These are phyloP conservation scores for Tetranychus cinnabarinus DNA, from an alignment of 1,140 invertebrate species.

Conservation along the genomic window DNA sequence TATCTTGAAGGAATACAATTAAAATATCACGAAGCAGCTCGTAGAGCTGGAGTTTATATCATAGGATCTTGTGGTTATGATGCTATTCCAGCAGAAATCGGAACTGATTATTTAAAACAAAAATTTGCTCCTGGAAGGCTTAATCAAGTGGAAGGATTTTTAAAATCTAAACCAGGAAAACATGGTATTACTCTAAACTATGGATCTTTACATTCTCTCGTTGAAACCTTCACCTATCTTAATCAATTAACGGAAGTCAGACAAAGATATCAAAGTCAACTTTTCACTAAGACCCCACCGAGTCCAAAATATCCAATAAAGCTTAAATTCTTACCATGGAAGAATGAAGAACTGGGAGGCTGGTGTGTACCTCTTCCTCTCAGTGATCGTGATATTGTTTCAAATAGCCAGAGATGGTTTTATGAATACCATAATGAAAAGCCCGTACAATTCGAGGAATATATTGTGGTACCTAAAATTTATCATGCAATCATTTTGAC, in stretches of 20 bases:
- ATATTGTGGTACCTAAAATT: neutral
- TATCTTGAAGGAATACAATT: constrained; percentile 65
- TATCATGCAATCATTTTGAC: neutral
- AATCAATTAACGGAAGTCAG: constrained; percentile 27
- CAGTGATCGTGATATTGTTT: neutral
- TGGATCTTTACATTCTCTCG: constrained; percentile 55
- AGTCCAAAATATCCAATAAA: constrained; percentile 1
- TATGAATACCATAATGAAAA: neutral
- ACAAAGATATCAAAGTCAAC: constrained; percentile 1
- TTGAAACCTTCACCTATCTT: constrained; percentile 39
- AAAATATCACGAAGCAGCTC: constrained; percentile 46
- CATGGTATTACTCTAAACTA: constrained; percentile 29
- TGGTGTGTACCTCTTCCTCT: neutral
- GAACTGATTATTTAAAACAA: constrained; percentile 43
- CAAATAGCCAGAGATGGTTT: neutral
- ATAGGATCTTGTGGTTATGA: constrained; percentile 75
- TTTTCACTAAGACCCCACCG: constrained; percentile 23
- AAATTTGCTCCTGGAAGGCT: constrained; percentile 31
- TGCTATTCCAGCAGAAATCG: constrained; percentile 58
- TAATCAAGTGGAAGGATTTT: constrained; percentile 7
- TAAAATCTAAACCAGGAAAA: constrained; percentile 8
- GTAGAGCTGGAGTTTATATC: constrained; percentile 38
- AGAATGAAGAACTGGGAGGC: neutral
- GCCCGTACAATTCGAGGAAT: constrained; percentile 2
- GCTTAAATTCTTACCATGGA: neutral